These are phyloP conservation scores for Junonia oenone DNA, from an alignment of 2,888 invertebrate genomes.

Conservation along the genomic window DNA sequence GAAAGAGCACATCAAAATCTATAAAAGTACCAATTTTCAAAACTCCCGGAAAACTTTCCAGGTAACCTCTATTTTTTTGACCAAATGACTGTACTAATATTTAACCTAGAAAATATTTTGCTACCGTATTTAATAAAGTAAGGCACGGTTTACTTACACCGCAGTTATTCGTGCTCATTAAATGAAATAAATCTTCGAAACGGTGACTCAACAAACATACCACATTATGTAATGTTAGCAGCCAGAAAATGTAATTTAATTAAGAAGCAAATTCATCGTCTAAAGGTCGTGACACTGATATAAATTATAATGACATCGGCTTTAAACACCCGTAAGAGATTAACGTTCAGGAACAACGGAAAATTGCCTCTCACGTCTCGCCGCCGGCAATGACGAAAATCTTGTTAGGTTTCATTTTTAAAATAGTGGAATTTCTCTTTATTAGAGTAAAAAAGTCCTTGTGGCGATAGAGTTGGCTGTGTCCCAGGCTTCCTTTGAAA, in stretches of 20 bases:
- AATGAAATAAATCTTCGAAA: not conserved
- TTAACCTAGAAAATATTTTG: not conserved
- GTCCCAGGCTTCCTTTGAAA: constrained; percentile 50
- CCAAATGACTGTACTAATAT: too few species aligned
- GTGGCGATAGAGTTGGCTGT: constrained; percentile 54
- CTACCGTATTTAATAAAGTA: not conserved
- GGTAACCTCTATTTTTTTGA: too few species aligned
- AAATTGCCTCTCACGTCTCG: constrained; percentile 12
- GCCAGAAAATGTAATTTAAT: constrained; percentile 12
- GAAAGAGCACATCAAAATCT: too few species aligned
- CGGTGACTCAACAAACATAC: not conserved
- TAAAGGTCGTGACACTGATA: constrained; percentile 4
- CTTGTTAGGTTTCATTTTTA: constrained; percentile 20
- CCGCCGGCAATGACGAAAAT: constrained; percentile 15
- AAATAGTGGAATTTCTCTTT: constrained; percentile 28
- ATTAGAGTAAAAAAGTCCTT: constrained; percentile 31
- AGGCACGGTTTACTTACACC: too few species aligned
- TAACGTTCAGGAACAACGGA: constrained; percentile 12
- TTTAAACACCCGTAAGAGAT: constrained; percentile 19
- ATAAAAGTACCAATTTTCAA: too few species aligned
- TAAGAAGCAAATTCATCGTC: constrained; percentile 15
- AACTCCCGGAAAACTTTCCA: too few species aligned
- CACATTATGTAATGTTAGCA: constrained; percentile 4
- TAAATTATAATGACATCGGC: constrained; percentile 19
- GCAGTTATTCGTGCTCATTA: not conserved